A percentile compares a stretch with the other conserved stretches of the same genome.
phyloP scores from a whole-genome alignment of 2,113 vertebrate genomes.

The Neotragus moschatus region DNA sequence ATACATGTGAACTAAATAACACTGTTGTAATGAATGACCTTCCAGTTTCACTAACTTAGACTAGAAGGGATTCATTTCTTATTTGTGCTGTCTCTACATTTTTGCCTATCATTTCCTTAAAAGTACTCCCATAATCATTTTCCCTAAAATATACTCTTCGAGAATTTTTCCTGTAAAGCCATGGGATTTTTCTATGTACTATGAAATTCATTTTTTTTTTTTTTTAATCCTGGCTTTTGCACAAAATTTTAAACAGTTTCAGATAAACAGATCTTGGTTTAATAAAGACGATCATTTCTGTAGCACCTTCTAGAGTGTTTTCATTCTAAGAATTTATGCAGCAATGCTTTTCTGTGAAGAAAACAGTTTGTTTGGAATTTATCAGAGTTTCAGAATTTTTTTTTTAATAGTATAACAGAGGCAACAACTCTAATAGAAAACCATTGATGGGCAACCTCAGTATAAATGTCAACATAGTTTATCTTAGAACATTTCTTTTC shows the following conservation, averaged over 20 bases:
- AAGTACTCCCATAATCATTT: background rate
- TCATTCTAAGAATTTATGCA: background rate
- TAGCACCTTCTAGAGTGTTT: background rate
- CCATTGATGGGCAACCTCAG: background rate
- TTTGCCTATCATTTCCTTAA: background rate
- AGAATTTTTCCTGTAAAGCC: background rate
- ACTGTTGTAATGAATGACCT: background rate
- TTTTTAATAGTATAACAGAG: background rate
- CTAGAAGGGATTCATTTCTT: background rate
- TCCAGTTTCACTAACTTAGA: background rate
- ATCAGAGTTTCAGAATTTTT: background rate
- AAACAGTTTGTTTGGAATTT: background rate
- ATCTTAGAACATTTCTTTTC: background rate
- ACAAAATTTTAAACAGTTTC: background rate
- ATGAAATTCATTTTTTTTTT: background rate
- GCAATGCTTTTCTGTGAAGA: background rate
- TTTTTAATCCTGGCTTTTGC: background rate
- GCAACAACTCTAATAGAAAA: background rate
- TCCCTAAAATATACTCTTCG: background rate
- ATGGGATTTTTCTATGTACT: background rate
- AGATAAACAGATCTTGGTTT: background rate
- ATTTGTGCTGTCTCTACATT: background rate
- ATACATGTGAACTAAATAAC: background rate
- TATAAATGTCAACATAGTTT: background rate
- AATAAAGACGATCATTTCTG: background rate